Conservation (phyloP, 2,797 vertebrate genomes). For the Anguilla pacifica region DNA sequence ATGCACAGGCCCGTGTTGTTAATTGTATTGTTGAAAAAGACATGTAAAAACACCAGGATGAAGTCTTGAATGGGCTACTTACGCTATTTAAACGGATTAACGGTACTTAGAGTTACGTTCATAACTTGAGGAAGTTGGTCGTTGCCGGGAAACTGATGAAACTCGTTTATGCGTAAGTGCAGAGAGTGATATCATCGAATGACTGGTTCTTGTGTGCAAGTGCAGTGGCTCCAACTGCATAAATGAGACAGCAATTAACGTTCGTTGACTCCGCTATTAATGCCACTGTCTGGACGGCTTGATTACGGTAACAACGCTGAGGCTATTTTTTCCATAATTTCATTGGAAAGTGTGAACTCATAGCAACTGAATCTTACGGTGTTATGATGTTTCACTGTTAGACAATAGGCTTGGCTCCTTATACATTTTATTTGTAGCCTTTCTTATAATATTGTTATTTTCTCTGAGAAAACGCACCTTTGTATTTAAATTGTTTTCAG, state of each 20-base stretch:
- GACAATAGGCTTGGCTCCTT: neutral
- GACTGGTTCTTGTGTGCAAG: neutral
- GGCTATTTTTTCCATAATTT: conserved; percentile 10
- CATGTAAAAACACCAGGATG: neutral
- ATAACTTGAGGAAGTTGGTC: neutral
- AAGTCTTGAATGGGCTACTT: neutral
- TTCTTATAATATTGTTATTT: neutral
- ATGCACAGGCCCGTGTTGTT: neutral
- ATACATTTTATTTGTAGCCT: neutral
- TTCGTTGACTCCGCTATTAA: conserved; percentile 12
- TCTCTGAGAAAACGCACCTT: neutral
- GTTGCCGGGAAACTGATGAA: neutral
- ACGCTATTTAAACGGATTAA: neutral
- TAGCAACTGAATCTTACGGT: neutral
- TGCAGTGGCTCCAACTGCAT: neutral
- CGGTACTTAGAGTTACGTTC: neutral
- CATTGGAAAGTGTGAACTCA: neutral
- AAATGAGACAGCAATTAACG: neutral
- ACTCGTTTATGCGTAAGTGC: conserved; percentile 12
- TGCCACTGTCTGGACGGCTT: neutral
- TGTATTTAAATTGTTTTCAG: neutral
- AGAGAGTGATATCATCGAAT: neutral
- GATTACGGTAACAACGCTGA: neutral
- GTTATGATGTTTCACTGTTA: conserved; percentile 1
- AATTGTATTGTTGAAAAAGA: neutral